phyloP scores from a whole-genome alignment of 2,797 vertebrate genomes.

The Onychomys leucogaster region DNA sequence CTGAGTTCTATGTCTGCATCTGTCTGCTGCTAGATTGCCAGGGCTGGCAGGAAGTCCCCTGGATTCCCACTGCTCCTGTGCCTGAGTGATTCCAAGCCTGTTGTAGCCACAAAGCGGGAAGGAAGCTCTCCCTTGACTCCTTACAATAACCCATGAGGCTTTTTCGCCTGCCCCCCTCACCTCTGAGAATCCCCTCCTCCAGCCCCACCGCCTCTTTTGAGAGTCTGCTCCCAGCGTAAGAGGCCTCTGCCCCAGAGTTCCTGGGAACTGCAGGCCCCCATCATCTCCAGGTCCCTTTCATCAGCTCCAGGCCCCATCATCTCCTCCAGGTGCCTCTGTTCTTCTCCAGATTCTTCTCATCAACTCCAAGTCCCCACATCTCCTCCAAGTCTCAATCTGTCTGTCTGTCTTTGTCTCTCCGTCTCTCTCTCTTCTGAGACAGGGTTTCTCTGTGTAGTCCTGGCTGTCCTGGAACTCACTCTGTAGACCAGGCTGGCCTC shows the following conservation, averaged over 20 bases:
- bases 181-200: background rate
- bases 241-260: background rate
- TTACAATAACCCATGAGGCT: background rate
- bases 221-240: background rate
- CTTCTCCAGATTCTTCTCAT: no score
- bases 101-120: background rate
- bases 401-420: no score
- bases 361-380: background rate
- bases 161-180: background rate
- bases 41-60: background rate
- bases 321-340: background rate
- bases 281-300: background rate
- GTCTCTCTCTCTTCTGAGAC: no score
- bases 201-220: background rate
- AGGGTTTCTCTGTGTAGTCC: no score
- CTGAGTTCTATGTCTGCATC: background rate
- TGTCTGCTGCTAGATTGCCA: background rate
- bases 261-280: background rate
- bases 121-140: background rate
- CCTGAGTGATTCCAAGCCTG: background rate
- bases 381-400: no score
- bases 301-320: background rate
- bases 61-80: background rate
- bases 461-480: no score
- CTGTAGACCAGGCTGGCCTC: background rate